These are phyloP conservation scores for Tachyglossus aculeatus DNA, from an alignment of 2,797 vertebrate genomes.

Conservation along the genomic window DNA sequence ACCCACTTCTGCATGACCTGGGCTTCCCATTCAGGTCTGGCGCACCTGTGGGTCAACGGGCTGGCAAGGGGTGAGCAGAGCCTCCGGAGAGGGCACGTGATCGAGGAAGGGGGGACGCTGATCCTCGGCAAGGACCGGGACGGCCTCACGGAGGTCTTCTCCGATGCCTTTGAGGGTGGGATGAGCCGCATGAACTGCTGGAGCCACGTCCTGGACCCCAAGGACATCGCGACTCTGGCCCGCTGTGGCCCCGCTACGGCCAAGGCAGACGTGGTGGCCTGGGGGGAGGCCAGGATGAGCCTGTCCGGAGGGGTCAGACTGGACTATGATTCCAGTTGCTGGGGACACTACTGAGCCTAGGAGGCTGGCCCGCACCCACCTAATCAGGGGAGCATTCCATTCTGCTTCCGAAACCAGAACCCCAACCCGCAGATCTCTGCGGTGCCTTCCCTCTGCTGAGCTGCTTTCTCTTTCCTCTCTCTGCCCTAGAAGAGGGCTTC, in stretches of 20 bases:
- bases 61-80: constrained; percentile 62
- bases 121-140: constrained; percentile 82
- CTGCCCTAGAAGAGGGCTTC: too few species aligned
- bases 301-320: constrained; percentile 80
- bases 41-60: constrained; percentile 79
- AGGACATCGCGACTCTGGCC: constrained; percentile 75
- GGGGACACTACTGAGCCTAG: constrained; percentile 46
- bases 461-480: too few species aligned
- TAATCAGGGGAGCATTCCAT: too few species aligned
- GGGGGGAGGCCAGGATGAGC: constrained; percentile 79
- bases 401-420: too few species aligned
- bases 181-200: constrained; percentile 79
- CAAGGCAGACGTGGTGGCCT: constrained; percentile 80
- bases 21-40: constrained; percentile 49
- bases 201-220: constrained; percentile 75
- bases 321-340: constrained; percentile 77
- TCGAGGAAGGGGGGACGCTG: constrained; percentile 70
- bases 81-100: constrained; percentile 68
- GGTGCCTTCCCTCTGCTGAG: too few species aligned
- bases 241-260: constrained; percentile 55
- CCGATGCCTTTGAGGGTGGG: constrained; percentile 76
- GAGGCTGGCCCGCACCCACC: too few species aligned
- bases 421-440: too few species aligned
- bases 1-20: constrained; percentile 82
- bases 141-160: constrained; percentile 75